Evolutionary conservation across 1,140 invertebrate genomes (phyloP), one percentile per base, ranked within the genome.

Genomic region (Goniozus legneri): DNA sequence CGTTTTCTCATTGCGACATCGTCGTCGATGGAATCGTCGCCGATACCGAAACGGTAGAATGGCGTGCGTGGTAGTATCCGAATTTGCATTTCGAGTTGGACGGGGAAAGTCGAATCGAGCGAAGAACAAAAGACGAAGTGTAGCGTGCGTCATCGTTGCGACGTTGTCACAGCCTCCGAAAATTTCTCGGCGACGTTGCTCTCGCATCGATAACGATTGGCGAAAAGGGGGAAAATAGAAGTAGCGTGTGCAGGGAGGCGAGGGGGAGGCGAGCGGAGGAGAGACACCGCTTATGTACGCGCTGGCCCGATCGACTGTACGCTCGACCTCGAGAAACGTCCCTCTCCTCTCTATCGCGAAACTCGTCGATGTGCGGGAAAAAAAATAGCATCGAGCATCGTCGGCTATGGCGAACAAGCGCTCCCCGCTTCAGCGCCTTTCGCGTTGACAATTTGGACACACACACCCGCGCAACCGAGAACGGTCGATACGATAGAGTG

Each of bases 141-240:
- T 27, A 27, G 44, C 8, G 16, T 16, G 19, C 31, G 42, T 15
- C 8, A 31, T 8, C 32, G 24, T 6, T 27, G 44, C 44, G 32
- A 47, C 49, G 43, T 50, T 50, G 48, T 45, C 48, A 16, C 43
- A 34, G 43, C 16, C 16, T 45, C 19, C 21, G 35, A 38, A 38
- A n/a, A 50, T 16, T 13, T 13, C 35, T 27, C 10, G 10, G 48
- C 48, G 43, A 39, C 13, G 48, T 50, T 50, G 34, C 35, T 7
- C 48, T 24, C 34, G 20, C 44, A 39, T 27, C 43, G 27, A 40
- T 50, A 50, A 50, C 15, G 4, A 4, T 27, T 10, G 24, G 4
- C 10, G 10, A 27, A 27, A 6, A 27, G 10, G 4, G 24, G 10
- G 24, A n/a, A n/a, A n/a, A n/a, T n/a, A n/a, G n/a, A n/a, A n/a